Conservation (phyloP, 1,140 invertebrate genomes). For the Drosophila trapezifrons region DNA sequence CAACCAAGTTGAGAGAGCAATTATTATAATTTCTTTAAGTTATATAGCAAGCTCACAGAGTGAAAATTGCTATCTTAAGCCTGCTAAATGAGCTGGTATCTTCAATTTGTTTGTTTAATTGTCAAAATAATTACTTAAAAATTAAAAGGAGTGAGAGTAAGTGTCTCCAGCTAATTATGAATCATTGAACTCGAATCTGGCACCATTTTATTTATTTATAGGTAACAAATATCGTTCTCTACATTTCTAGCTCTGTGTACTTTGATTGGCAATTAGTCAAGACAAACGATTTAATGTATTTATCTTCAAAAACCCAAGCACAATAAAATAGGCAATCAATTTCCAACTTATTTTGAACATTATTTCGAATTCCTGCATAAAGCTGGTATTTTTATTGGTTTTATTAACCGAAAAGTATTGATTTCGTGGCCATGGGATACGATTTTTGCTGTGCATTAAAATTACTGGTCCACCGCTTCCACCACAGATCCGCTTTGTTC, state of each 20-base stretch:
- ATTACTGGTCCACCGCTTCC: conserved; percentile 25
- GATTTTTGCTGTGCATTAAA: conserved; percentile 27
- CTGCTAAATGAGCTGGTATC: too few relatives aligned
- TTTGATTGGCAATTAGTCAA: conserved; percentile 6
- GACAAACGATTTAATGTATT: neutral
- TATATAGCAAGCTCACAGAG: neutral
- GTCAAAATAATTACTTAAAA: too few relatives aligned
- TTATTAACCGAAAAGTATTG: conserved; percentile 2
- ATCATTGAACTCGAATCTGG: neutral
- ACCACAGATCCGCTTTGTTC: conserved; percentile 47
- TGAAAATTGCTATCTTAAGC: too few relatives aligned
- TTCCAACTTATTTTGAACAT: neutral
- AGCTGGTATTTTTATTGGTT: neutral
- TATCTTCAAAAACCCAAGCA: neutral
- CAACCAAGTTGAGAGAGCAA: too few relatives aligned
- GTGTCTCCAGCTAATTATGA: neutral
- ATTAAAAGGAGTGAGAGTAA: too few relatives aligned
- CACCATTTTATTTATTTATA: too few relatives aligned
- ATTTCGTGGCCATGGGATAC: neutral
- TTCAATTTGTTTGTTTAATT: too few relatives aligned
- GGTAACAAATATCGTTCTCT: too few relatives aligned
- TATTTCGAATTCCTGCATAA: neutral
- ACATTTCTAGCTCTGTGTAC: neutral
- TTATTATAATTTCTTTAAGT: too few relatives aligned
- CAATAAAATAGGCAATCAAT: conserved; percentile 2